A percentile compares a stretch with the other conserved stretches of the same genome.
Evolutionary conservation across 2,888 invertebrate species (phyloP).

Genomic region (Eupithecia abbreviata): DNA sequence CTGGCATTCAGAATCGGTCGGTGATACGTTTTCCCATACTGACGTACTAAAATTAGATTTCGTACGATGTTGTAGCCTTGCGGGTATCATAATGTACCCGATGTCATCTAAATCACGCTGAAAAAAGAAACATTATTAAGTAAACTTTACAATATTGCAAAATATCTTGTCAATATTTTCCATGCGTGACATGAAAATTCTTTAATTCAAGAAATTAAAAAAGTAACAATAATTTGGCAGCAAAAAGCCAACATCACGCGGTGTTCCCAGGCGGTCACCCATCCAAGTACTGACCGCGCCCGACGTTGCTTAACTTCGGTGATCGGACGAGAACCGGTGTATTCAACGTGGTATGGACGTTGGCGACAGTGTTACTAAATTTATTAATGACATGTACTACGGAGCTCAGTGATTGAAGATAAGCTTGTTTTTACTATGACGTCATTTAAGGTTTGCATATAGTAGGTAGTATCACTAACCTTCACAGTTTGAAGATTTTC

Average conservation of each 20-base stretch:
- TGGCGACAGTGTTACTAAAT: slow-evolving; percentile 40
- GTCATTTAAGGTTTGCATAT: not conserved
- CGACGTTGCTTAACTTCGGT: slow-evolving; percentile 81
- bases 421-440: not conserved
- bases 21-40: slow-evolving; percentile 66
- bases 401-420: not conserved
- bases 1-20: slow-evolving; percentile 70
- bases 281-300: slow-evolving; percentile 81
- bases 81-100: slow-evolving; percentile 74
- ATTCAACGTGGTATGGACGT: slow-evolving; percentile 76
- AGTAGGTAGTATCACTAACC: slow-evolving; percentile 50
- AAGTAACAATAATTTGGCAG: slow-evolving; percentile 15
- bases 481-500: slow-evolving; percentile 63
- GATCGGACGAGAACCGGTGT: slow-evolving; percentile 81
- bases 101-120: slow-evolving; percentile 69
- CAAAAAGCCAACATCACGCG: slow-evolving; percentile 71
- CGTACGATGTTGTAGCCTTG: slow-evolving; percentile 61
- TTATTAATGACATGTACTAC: too few relatives aligned
- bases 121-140: slow-evolving; percentile 39
- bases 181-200: not conserved
- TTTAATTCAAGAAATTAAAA: not conserved
- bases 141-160: not conserved
- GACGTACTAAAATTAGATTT: slow-evolving; percentile 63
- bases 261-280: slow-evolving; percentile 80
- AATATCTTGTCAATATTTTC: not conserved